These are phyloP conservation scores for Salvelinus alpinus DNA, from an alignment of 2,113 vertebrate species.

Conservation along the genomic window DNA sequence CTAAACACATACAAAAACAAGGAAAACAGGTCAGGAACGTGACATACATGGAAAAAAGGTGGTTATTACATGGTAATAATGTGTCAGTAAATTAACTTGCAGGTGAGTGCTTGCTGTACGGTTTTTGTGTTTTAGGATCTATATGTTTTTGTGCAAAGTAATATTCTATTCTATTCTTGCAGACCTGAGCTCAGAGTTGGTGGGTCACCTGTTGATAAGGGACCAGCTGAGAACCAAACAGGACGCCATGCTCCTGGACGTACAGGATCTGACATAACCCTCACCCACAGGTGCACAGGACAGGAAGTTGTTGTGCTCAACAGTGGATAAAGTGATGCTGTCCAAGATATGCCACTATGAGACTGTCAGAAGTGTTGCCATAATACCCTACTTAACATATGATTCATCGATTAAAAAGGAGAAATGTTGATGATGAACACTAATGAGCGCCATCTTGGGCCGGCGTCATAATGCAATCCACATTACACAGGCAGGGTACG, in stretches of 20 bases:
- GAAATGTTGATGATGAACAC: neutral
- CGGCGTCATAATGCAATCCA: neutral
- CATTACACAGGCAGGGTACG: neutral
- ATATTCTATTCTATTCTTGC: neutral
- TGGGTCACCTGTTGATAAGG: constrained; percentile 68
- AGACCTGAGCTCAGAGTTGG: constrained; percentile 74
- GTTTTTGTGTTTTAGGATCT: too few relatives aligned
- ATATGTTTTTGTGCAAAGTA: too few relatives aligned
- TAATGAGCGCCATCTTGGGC: neutral
- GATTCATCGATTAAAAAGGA: neutral
- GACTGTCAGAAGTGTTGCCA: neutral
- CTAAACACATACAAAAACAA: too few relatives aligned
- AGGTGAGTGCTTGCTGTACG: too few relatives aligned
- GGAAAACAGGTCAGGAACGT: too few relatives aligned
- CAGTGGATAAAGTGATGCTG: neutral
- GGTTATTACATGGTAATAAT: neutral
- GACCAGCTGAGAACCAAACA: constrained; percentile 75
- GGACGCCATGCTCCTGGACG: constrained; percentile 77
- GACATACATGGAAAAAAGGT: neutral
- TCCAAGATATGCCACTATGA: neutral
- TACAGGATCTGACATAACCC: constrained; percentile 73
- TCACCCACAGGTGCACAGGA: constrained; percentile 32
- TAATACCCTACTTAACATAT: neutral
- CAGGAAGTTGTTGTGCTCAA: neutral
- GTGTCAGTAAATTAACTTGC: too few relatives aligned